Evolutionary conservation across 2,113 vertebrate species (phyloP), one percentile per base, ranked within the genome.

Genomic region (Psittacara wagleri): DNA sequence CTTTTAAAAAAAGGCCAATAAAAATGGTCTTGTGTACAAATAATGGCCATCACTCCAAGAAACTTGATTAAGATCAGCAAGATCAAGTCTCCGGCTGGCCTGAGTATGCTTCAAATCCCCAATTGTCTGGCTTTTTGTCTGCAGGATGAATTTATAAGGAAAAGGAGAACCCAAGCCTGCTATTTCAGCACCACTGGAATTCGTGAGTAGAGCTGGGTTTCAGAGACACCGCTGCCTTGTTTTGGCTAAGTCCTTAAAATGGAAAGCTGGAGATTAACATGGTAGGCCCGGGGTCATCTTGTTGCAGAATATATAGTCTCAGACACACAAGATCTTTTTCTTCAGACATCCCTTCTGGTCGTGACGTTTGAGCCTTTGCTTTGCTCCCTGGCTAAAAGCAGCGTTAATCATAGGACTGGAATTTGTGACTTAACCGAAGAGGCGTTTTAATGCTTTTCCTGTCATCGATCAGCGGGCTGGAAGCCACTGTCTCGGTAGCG

Each of bases 391-490:
- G 90, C 93, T 93, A 79, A 67, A 62, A 97, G 83, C 90, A 83
- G 57, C 9, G 25, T 95, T 96, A 93, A 95, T 96, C 92, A 96
- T 91, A 67, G 87, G 92, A 86, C 94, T 96, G 97, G 96, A 97
- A 96, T 96, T 93, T 83, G 90, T 97, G 97, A 96, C 95, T 96
- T 96, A 94, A 97, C 81, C 29, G 7, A 90, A 94, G 89, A 96
- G 92, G 92, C 94, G 87, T 97, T 97, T 97, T 96, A 95, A 96
- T 96, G 87, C 94, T 96, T 97, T 97, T 97, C 95, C 95, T 95
- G 95, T 90, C 92, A 90, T 93, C 7, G 77, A 95, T 96, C 96
- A 94, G 85, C 8, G 6, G 91, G 91, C 83, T 94, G 88, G 59
- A 83, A 94, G 95, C 95, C 91, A 86, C 88, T 92, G 92, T 95